Evolutionary conservation across 2,113 vertebrate species (phyloP), one percentile per base, ranked within the genome.

Genomic region (Balaenoptera acutorostrata): DNA sequence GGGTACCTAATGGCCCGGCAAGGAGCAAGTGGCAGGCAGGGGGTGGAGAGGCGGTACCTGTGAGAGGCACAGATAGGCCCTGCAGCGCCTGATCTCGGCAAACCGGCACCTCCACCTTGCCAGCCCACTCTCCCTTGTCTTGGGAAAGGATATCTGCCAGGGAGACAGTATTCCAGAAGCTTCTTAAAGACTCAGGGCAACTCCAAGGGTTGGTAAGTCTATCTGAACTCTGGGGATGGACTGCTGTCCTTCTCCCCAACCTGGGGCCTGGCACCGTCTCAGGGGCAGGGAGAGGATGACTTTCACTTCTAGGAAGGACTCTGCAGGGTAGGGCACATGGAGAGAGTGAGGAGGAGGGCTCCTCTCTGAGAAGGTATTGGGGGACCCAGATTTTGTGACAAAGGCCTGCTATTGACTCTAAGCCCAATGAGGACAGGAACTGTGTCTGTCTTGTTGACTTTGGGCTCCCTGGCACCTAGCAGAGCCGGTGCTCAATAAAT

Each of bases 351-450:
- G 46, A 84, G 17, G n/a, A 49, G 20, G 5, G 27, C 75, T 15
- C 11, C 39, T 66, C 31, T 63, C 18, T 55, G 61, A 78, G 82
- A 66, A 64, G n/a, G 31, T 44, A 46, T 5, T 27, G 12, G 25
- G 14, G 61, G 13, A n/a, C 14, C 36, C 36, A 44, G 55, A 57
- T 69, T 78, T 88, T 27, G 87, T 77, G 39, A 72, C 20, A 23
- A n/a, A 49, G n/a, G 49, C 72, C 78, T 49, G 77, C 63, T 75
- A 55, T n/a, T n/a, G 74, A 95, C 72, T 57, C 23, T 17, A 95
- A 90, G 89, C 44, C 63, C 68, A 57, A 46, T 89, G 92, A 96
- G 55, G 96, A 85, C 90, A 95, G 84, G 82, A 64, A 94, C 31
- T 80, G 21, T 10, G 29, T 25, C 77, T 89, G 13, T 57, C 63